These are phyloP conservation scores for Phyllostomus discolor DNA, from an alignment of 2,113 vertebrate species.

Conservation along the genomic window DNA sequence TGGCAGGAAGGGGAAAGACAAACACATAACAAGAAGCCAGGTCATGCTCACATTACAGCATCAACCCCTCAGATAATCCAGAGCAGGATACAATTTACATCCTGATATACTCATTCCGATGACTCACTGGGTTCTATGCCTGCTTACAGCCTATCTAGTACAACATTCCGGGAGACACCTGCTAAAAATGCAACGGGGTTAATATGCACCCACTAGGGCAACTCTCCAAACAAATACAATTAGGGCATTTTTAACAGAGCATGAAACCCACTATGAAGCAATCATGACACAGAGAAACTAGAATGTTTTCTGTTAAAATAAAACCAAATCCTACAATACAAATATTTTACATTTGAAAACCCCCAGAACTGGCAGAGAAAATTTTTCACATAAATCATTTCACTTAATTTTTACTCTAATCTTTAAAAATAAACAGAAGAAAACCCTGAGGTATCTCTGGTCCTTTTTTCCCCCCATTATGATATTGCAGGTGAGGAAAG, in stretches of 20 bases:
- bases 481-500: not conserved
- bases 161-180: not conserved
- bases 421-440: not conserved
- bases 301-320: not conserved
- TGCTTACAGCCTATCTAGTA: accelerated
- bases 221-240: not conserved
- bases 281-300: not conserved
- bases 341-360: not conserved
- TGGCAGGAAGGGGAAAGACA: not conserved
- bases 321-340: not conserved
- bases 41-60: not conserved
- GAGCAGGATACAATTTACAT: not conserved
- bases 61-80: not conserved
- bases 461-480: not conserved
- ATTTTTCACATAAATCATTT: not conserved
- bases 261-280: not conserved
- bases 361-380: not conserved
- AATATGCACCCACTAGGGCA: not conserved
- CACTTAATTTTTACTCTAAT: not conserved
- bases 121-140: not conserved
- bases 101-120: not conserved
- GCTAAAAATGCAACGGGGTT: not conserved
- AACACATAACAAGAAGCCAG: not conserved
- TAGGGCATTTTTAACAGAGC: not conserved
- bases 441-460: not conserved